A percentile compares a stretch with the other conserved stretches of the same genome.
These are phyloP conservation scores for Hexactinellida sp. DNA, from an alignment of 37 sponge, comb jelly and placozoan genomes.

Conservation along the genomic window DNA sequence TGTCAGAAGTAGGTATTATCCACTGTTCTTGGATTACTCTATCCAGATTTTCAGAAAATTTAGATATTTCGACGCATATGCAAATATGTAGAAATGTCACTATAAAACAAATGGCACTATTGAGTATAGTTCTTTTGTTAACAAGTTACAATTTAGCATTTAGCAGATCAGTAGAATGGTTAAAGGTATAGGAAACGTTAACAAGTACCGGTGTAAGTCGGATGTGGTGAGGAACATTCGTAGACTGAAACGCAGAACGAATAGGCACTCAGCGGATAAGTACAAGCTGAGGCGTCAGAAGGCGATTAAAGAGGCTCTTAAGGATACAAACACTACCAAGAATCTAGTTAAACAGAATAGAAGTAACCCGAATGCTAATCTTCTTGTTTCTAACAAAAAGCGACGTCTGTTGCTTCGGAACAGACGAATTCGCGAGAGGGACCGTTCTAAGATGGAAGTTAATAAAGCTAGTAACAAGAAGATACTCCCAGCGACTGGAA, in stretches of 20 bases:
- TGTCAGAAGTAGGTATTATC: too few relatives aligned
- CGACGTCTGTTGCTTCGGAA: neutral
- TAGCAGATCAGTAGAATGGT: neutral
- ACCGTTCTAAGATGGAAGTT: neutral
- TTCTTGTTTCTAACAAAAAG: neutral
- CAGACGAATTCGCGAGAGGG: neutral
- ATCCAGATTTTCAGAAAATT: too few relatives aligned
- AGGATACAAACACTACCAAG: neutral
- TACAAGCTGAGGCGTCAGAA: neutral
- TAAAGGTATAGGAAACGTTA: neutral
- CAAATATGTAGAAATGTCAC: too few relatives aligned
- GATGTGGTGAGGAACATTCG: neutral
- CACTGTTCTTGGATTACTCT: too few relatives aligned
- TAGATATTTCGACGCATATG: too few relatives aligned
- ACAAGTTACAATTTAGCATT: too few relatives aligned
- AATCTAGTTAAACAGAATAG: neutral
- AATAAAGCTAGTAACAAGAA: neutral
- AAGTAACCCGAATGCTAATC: neutral
- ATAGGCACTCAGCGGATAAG: neutral
- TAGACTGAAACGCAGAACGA: neutral
- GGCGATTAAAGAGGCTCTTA: neutral
- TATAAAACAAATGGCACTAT: too few relatives aligned
- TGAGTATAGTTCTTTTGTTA: too few relatives aligned
- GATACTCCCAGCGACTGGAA: neutral
- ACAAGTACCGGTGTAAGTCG: neutral